Evolutionary conservation across 2,888 invertebrate species (phyloP).

Genomic region (Drosophila anomalipes): DNA sequence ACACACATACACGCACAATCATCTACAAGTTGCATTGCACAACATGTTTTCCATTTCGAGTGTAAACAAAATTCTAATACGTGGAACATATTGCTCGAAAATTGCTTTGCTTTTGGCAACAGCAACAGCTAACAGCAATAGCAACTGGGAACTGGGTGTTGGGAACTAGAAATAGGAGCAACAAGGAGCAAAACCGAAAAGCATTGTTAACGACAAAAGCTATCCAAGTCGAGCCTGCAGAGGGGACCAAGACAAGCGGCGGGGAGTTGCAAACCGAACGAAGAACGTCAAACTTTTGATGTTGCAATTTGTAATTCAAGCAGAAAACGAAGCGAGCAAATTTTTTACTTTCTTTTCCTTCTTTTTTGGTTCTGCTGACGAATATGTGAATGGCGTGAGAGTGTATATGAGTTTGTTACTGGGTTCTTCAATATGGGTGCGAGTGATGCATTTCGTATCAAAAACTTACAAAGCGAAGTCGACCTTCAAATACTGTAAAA

Average conservation of each 20-base stretch:
- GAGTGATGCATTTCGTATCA: constrained; percentile 60
- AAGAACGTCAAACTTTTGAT: constrained; percentile 83
- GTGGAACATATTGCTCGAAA: constrained; percentile 76
- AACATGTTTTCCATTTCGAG: constrained; percentile 80
- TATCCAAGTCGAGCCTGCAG: constrained; percentile 28
- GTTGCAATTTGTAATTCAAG: constrained; percentile 84
- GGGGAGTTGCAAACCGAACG: constrained; percentile 49
- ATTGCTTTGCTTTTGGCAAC: constrained; percentile 80
- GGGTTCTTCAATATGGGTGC: constrained; percentile 38
- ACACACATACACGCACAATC: constrained; percentile 12
- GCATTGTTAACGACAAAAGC: constrained; percentile 75
- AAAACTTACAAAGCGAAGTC: constrained; percentile 21
- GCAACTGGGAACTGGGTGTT: constrained; percentile 29
- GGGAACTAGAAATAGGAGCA: constrained; percentile 37
- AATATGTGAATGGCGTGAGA: constrained; percentile 54
- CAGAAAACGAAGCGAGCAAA: constrained; percentile 82
- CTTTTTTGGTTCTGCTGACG: constrained; percentile 47
- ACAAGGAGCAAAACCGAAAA: constrained; percentile 64
- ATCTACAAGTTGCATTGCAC: constrained; percentile 71
- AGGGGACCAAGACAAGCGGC: background rate
- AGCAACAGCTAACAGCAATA: constrained; percentile 48
- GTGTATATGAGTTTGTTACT: constrained; percentile 27
- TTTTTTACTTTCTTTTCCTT: constrained; percentile 51
- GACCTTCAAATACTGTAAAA: constrained; percentile 8
- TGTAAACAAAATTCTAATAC: constrained; percentile 80